These are phyloP conservation scores for Pygmarrhopalites habei DNA, from an alignment of 1,140 invertebrate species.

Conservation along the genomic window DNA sequence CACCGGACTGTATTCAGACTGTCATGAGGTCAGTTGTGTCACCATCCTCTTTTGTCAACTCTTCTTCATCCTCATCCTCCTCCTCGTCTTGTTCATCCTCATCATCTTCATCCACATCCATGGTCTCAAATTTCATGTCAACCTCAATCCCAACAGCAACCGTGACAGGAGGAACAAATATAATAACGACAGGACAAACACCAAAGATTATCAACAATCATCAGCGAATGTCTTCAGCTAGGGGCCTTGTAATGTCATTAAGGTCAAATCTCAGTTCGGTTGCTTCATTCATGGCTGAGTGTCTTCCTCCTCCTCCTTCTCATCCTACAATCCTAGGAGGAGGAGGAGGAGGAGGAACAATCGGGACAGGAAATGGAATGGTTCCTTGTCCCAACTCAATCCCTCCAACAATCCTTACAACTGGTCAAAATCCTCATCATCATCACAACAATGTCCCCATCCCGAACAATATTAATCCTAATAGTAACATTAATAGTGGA, in stretches of 20 bases:
- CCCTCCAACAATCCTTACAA: not conserved
- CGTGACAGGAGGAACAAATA: not conserved
- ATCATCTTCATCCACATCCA: not conserved
- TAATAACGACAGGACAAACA: not conserved
- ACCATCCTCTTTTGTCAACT: constrained; percentile 10
- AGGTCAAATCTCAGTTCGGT: constrained; percentile 12
- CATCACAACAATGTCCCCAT: not conserved
- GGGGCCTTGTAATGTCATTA: not conserved
- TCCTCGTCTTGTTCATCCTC: not conserved
- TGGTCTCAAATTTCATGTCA: not conserved
- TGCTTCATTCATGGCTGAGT: constrained; percentile 28
- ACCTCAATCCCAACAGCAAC: not conserved
- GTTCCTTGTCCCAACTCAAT: not conserved
- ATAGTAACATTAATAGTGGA: constrained; percentile 9
- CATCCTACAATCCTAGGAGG: too few relatives aligned
- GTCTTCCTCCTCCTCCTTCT: constrained; percentile 13
- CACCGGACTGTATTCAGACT: constrained; percentile 38
- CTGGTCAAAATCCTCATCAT: not conserved
- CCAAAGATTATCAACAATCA: constrained; percentile 2
- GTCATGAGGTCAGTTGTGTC: constrained; percentile 37
- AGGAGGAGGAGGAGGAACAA: not conserved
- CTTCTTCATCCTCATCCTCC: not conserved
- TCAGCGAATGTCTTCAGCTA: not conserved
- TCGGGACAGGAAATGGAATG: not conserved
- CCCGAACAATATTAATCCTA: not conserved